Percentiles rank a stretch among this genome's conserved stretches.
Conservation (phyloP, 1,140 invertebrate genomes). For the Copidosoma floridanum region DNA sequence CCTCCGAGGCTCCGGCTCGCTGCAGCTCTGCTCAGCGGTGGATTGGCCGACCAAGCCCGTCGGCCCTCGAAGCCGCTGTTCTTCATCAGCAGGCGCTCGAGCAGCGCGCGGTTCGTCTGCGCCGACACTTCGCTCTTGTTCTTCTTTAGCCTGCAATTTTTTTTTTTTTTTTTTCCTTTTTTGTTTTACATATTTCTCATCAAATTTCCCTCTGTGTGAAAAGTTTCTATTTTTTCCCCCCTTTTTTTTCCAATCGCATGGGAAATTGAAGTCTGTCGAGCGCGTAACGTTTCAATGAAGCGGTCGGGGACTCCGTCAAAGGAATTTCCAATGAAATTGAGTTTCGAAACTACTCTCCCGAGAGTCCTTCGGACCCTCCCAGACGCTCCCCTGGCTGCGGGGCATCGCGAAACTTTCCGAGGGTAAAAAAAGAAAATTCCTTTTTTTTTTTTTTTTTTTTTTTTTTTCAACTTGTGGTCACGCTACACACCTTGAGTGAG, state of each 20-base stretch:
- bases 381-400: no score
- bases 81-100: constrained; percentile 49
- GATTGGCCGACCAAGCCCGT: background rate
- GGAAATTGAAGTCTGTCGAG: no score
- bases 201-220: background rate
- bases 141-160: constrained; percentile 4
- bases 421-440: no score
- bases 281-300: no score
- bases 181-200: background rate
- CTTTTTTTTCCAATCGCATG: background rate
- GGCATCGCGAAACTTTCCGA: no score
- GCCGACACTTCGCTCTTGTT: constrained; percentile 55
- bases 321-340: no score
- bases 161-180: background rate
- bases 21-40: background rate
- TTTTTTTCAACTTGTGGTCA: no score
- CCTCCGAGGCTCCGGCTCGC: constrained; percentile 63
- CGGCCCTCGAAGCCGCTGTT: constrained; percentile 26
- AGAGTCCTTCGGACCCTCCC: no score
- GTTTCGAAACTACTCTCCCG: no score
- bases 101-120: constrained; percentile 46
- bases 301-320: no score
- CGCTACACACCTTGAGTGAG: no score
- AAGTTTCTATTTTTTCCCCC: background rate
- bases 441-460: no score